These are phyloP conservation scores for Sminthopsis crassicaudata DNA, from an alignment of 2,113 vertebrate genomes.

Conservation along the genomic window DNA sequence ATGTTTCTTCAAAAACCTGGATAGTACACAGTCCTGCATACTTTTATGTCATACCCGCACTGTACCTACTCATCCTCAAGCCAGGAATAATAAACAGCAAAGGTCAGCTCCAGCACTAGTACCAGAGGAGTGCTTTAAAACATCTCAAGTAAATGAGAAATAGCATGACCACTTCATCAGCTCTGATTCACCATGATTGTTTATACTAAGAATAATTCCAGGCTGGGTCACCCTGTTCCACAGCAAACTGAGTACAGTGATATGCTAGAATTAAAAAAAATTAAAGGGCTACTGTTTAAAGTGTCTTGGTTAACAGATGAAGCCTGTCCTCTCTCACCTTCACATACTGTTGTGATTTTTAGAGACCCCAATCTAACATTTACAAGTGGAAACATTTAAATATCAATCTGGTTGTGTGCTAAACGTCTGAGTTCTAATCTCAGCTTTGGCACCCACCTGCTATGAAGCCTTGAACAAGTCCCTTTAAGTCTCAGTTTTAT, in stretches of 20 bases:
- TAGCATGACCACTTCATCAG: neutral
- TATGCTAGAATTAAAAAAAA: neutral
- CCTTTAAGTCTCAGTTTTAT: neutral
- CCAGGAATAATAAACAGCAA: constrained; percentile 77
- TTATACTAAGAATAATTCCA: constrained; percentile 12
- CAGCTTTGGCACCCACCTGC: neutral
- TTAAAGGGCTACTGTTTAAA: neutral
- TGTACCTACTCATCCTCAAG: constrained; percentile 14
- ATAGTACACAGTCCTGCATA: constrained; percentile 71
- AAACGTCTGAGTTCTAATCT: neutral
- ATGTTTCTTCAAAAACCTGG: constrained; percentile 26
- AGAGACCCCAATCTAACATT: neutral
- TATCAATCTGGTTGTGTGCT: neutral
- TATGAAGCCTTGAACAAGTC: neutral
- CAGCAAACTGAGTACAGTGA: neutral
- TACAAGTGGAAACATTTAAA: neutral
- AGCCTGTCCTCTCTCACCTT: neutral
- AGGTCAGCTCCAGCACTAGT: constrained; percentile 47
- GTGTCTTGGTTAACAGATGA: neutral
- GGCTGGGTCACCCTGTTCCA: neutral
- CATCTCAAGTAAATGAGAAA: neutral
- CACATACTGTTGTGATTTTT: neutral
- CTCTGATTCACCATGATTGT: neutral
- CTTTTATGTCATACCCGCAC: constrained; percentile 46
- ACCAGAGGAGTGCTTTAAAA: constrained; percentile 13